Evolutionary conservation across 2,888 invertebrate genomes (phyloP), one percentile per base, ranked within the genome.

Genomic region (Plebejus melissa): DNA sequence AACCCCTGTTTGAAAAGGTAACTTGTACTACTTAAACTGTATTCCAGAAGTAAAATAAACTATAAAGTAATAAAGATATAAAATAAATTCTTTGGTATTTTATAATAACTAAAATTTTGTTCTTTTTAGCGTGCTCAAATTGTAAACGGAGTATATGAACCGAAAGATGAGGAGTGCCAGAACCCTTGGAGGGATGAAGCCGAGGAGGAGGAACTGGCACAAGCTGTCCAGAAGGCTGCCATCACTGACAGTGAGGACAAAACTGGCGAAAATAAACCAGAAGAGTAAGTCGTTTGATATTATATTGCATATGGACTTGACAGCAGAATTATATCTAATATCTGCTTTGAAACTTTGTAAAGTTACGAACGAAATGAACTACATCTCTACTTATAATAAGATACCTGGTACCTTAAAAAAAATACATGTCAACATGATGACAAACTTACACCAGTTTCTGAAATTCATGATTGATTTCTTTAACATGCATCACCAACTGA

Each of bases 121-220:
- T 76, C 58, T 70, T n/a, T 75, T 36, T 28, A 94, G 91, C 94
- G 96, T 76, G 93, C 94, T 77, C 90, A 92, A 81, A 95, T 96
- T 74, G 93, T 96, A 50, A 94, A 94, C 80, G 98, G 98, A 1
- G 89, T 86, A 3, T 95, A 97, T 84, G 99, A 99, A 89, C 99
- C 99, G 0, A 97, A 94, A 13, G 97, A 98, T 75, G 97, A 96
- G 3, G 98, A 99, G 86, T 97, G 97, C 85, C 95, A 96, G 80
- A 98, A 97, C 96, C 97, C 97, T 16, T 97, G 97, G 85, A 97
- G 97, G 79, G 96, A 96, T 77, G 97, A 97, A 79, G 95, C 95
- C 16, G 96, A 96, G 75, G 94, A 94, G 75, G 96, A 96, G 78
- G 96, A 96, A 76, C 82, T 97, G 69, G 95, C 94, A 38, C 94